phyloP scores from a whole-genome alignment of 2,888 invertebrate genomes.

The Trichopria drosophilae region DNA sequence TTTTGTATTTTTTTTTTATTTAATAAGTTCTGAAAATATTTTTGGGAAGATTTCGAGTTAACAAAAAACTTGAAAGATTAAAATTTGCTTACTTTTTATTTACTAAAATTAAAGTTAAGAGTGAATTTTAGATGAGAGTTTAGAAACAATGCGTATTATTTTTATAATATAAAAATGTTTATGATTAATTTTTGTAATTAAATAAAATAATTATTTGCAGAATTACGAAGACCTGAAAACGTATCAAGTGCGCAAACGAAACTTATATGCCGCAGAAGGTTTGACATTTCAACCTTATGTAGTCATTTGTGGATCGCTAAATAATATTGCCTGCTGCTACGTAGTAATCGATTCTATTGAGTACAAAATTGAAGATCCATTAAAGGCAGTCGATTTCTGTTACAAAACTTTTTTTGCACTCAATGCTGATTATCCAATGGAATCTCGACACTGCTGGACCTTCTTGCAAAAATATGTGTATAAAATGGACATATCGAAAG shows the following conservation, averaged over 20 bases:
- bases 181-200: no score
- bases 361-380: constrained; percentile 5
- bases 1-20: no score
- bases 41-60: no score
- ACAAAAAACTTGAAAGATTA: no score
- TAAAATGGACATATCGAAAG: not conserved
- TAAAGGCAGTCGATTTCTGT: constrained; percentile 10
- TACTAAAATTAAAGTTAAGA: no score
- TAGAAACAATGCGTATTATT: no score
- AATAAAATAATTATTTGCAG: no score
- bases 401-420: constrained; percentile 4
- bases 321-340: constrained; percentile 4
- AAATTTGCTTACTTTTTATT: no score
- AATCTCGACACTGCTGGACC: constrained; percentile 5
- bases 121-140: no score
- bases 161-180: no score
- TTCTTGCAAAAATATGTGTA: constrained; percentile 16
- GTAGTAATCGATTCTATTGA: constrained; percentile 11
- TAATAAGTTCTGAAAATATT: no score
- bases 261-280: constrained; percentile 6
- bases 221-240: constrained; percentile 14
- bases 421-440: constrained; percentile 9
- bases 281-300: constrained; percentile 19
- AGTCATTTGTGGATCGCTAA: constrained; percentile 10
- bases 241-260: constrained; percentile 13